These are phyloP conservation scores for Cydia splendana DNA, from an alignment of 1,140 invertebrate genomes.

Conservation along the genomic window DNA sequence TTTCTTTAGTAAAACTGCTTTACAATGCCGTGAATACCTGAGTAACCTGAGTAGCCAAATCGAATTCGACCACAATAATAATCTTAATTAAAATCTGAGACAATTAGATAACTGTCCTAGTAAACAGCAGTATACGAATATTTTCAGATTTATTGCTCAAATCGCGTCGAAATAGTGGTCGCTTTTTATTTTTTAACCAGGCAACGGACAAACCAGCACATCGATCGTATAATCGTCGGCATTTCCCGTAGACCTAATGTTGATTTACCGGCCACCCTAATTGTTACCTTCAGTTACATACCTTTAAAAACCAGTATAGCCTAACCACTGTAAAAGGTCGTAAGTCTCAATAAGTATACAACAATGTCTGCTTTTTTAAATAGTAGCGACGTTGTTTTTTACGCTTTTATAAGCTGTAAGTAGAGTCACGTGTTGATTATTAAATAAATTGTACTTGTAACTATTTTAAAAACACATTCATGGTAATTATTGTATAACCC, in stretches of 20 bases:
- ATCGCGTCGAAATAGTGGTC: not conserved
- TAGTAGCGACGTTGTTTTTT: not conserved
- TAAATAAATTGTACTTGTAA: conserved; percentile 28
- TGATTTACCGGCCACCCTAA: conserved; percentile 41
- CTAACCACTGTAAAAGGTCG: not conserved
- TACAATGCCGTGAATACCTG: not conserved
- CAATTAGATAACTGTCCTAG: not conserved
- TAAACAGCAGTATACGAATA: not conserved
- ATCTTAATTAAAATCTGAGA: not conserved
- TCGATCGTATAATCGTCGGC: conserved; percentile 45
- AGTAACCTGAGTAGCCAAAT: not conserved
- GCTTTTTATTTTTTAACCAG: not conserved
- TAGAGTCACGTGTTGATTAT: conserved; percentile 26
- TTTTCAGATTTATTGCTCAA: not conserved
- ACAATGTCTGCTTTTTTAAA: not conserved
- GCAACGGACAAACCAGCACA: conserved; percentile 24
- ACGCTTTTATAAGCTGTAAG: not conserved
- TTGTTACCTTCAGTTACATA: conserved; percentile 3
- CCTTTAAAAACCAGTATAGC: conserved; percentile 20
- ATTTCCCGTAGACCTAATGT: conserved; percentile 40
- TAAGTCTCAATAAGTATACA: not conserved
- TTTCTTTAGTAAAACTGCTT: not conserved
- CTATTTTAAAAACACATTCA: conserved; percentile 15
- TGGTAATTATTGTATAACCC: not conserved
- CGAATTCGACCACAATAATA: not conserved